Conservation (phyloP, 2,888 invertebrate genomes). For the Agonum fuliginosum region DNA sequence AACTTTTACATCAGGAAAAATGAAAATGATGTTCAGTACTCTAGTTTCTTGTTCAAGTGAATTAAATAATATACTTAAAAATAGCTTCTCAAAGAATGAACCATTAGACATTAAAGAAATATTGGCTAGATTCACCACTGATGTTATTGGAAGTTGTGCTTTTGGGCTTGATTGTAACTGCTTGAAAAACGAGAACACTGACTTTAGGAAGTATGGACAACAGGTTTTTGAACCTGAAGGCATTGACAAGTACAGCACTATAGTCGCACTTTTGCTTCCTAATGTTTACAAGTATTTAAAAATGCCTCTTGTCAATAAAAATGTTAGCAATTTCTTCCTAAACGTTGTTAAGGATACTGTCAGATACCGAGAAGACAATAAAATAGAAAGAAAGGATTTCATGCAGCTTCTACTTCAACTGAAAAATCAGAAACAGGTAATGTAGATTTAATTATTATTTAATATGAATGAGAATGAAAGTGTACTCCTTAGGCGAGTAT, state of each 20-base stretch:
- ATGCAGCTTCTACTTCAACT: slow-evolving; percentile 75
- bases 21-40: slow-evolving; percentile 54
- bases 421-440: slow-evolving; percentile 69
- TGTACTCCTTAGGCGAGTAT: too few relatives aligned
- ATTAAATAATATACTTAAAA: slow-evolving; percentile 12
- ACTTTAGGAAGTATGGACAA: slow-evolving; percentile 59
- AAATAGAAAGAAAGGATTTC: slow-evolving; percentile 73
- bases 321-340: slow-evolving; percentile 61
- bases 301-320: not conserved
- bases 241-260: not conserved
- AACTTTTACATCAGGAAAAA: slow-evolving; percentile 14
- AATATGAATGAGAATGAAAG: too few relatives aligned
- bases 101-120: slow-evolving; percentile 47
- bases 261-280: not conserved
- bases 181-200: slow-evolving; percentile 56
- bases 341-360: slow-evolving; percentile 62
- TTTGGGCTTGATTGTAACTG: slow-evolving; percentile 62
- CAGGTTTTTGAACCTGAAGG: slow-evolving; percentile 57
- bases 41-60: slow-evolving; percentile 44
- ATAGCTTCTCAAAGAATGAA: slow-evolving; percentile 28
- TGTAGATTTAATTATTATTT: not conserved
- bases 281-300: not conserved
- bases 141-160: slow-evolving; percentile 48
- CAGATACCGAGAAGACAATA: slow-evolving; percentile 61
- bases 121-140: slow-evolving; percentile 23